Conservation (phyloP, 1,140 invertebrate genomes). For the Holotrichia oblita region DNA sequence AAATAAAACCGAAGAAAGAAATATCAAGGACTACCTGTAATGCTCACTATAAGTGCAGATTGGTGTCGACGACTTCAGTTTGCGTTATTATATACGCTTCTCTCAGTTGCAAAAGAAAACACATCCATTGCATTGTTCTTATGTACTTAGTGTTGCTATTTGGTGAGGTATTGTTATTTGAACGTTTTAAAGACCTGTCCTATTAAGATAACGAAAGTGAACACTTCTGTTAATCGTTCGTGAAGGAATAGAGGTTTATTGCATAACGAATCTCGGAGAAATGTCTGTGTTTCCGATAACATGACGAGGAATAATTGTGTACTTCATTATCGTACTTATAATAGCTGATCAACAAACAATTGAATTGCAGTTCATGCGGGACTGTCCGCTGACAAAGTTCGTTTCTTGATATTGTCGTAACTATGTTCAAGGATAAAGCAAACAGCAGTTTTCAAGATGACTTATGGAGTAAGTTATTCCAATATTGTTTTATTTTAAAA, state of each 20-base stretch:
- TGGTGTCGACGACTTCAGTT: not conserved
- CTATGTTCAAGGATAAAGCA: not conserved
- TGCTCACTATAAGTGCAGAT: not conserved
- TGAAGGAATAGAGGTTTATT: not conserved
- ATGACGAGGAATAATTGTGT: not conserved
- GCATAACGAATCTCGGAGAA: not conserved
- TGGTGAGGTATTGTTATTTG: not conserved
- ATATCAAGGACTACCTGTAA: not conserved
- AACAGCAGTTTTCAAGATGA: too few relatives aligned
- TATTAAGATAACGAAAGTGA: not conserved
- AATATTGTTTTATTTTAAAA: not conserved
- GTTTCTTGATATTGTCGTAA: not conserved
- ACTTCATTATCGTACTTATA: conserved; percentile 1
- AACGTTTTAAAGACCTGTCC: not conserved
- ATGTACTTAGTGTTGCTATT: not conserved
- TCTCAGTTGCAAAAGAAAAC: not conserved
- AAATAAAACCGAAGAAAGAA: not conserved
- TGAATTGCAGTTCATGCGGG: not conserved
- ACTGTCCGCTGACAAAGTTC: not conserved
- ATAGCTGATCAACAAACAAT: not conserved
- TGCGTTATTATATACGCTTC: not conserved
- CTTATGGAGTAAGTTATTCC: not conserved
- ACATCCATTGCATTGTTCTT: not conserved
- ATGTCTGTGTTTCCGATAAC: not conserved
- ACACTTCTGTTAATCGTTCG: not conserved